A percentile compares a stretch with the other conserved stretches of the same genome.
Conservation (phyloP, 2,888 invertebrate species). For the Watsonalla cultraria region DNA sequence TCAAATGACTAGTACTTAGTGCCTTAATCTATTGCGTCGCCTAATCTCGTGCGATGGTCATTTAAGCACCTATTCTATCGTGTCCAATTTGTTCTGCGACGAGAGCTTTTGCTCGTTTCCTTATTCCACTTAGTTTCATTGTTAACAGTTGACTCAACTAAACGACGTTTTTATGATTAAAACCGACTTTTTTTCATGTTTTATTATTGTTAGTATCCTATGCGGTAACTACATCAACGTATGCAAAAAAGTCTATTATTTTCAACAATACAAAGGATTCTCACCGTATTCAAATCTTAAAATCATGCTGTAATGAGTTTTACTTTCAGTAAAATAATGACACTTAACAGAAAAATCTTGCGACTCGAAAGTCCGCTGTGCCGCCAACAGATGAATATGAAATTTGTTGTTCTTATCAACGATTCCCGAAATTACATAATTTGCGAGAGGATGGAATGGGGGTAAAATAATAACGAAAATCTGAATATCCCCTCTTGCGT, state of each 20-base stretch:
- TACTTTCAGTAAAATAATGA: too few species aligned
- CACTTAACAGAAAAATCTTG: too few species aligned
- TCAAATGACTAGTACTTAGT: constrained; percentile 7
- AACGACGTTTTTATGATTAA: not conserved
- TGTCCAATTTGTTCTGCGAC: not conserved
- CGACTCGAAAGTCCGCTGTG: constrained; percentile 10
- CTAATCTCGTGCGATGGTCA: not conserved
- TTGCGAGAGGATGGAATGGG: constrained; percentile 45
- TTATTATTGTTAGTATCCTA: not conserved
- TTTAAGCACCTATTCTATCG: not conserved
- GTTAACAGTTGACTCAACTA: not conserved
- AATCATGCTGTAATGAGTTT: too few species aligned
- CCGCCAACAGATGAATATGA: constrained; percentile 39
- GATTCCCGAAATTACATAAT: constrained; percentile 44
- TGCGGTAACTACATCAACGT: not conserved
- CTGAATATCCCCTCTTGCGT: constrained; percentile 48
- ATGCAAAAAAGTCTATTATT: not conserved
- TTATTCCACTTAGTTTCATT: not conserved
- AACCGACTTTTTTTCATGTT: not conserved
- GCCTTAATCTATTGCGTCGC: not conserved
- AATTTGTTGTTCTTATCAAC: constrained; percentile 46
- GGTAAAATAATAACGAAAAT: constrained; percentile 66
- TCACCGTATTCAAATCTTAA: too few species aligned
- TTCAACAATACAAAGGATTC: too few species aligned
- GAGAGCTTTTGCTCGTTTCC: not conserved